Evolutionary conservation across 2,888 invertebrate species (phyloP).

Genomic region (Lypha dubia): DNA sequence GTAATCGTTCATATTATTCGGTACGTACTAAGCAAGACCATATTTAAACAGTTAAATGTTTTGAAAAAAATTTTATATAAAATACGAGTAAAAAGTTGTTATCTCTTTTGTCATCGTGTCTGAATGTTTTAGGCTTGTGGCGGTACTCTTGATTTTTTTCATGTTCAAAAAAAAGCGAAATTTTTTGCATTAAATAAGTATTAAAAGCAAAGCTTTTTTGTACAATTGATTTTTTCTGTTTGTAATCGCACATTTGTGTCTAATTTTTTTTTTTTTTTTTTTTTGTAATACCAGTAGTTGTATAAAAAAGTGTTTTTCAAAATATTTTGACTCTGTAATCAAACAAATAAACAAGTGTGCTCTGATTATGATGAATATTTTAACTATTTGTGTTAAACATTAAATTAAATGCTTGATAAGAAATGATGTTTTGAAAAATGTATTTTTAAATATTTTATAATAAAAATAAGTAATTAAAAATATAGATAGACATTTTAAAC

Average conservation of each 20-base stretch:
- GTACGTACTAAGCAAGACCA: conserved; percentile 5
- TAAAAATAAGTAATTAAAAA: no score
- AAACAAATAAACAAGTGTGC: conserved; percentile 32
- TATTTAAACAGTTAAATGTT: conserved; percentile 52
- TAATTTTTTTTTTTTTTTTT: background rate
- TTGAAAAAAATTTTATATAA: conserved; percentile 6
- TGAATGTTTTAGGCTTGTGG: conserved; percentile 52
- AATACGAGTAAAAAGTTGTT: conserved; percentile 35
- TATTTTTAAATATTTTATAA: no score
- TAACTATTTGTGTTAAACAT: conserved; percentile 53
- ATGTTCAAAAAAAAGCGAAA: background rate
- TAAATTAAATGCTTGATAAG: background rate
- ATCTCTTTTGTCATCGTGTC: conserved; percentile 55
- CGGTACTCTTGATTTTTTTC: conserved; percentile 40
- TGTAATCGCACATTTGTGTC: conserved; percentile 2
- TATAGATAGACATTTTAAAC: no score
- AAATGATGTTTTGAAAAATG: background rate
- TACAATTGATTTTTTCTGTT: conserved; percentile 10
- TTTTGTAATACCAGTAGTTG: conserved; percentile 60
- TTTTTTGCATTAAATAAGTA: conserved; percentile 62
- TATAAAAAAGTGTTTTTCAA: conserved; percentile 28
- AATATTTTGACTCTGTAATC: conserved; percentile 33
- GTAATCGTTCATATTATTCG: conserved; percentile 4
- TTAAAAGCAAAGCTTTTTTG: conserved; percentile 41
- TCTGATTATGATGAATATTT: conserved; percentile 47